Base-by-base conservation (phyloP, 2,113 vertebrate species). In the Proteles cristata region DNA sequence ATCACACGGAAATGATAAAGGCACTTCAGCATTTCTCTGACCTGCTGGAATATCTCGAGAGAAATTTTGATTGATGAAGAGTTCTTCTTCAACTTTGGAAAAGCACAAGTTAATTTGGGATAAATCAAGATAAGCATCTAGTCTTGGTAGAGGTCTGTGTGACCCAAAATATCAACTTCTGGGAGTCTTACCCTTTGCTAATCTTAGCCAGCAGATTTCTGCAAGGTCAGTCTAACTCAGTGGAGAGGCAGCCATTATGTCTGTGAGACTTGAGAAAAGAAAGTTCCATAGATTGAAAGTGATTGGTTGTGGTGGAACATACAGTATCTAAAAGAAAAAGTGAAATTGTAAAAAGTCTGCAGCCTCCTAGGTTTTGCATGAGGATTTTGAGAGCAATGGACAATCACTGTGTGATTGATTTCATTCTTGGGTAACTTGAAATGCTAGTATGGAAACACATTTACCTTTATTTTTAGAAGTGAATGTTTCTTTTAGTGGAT, bases 381-480 rank as follows among this genome's bases (percentile, higher is more conserved):
- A 80, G 2, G 28, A 85, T 87, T 93, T 96, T 84, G 83, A 88
- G 69, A 84, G n/a, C 19, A 63, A 63, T 65, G 91, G 77, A 50
- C 31, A 80, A 88, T 96, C 58, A 94, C 12, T 50, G 0, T 74
- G 4, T 61, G 84, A 61, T 74, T 45, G 15, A 7, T 81, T 96
- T 97, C 15, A 66, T 88, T 96, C 96, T 71, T 53, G 87, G 43
- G 19, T 93, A 69, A 58, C 43, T 73, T 91, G 69, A 95, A 92
- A 55, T 69, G 16, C 68, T 65, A 50, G 50, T 31, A 88, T 79
- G 58, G 79, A 94, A 45, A 43, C 50, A 55, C 2, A 45, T 74
- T 92, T 90, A n/a, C 11, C 33, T 94, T 95, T 93, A 77, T 77
- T 83, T 95, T 92, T 94, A 80, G 79, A 96, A 69, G 11, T 5